Evolutionary conservation across 1,140 invertebrate species (phyloP).

Genomic region (Mactra quadrangularis): DNA sequence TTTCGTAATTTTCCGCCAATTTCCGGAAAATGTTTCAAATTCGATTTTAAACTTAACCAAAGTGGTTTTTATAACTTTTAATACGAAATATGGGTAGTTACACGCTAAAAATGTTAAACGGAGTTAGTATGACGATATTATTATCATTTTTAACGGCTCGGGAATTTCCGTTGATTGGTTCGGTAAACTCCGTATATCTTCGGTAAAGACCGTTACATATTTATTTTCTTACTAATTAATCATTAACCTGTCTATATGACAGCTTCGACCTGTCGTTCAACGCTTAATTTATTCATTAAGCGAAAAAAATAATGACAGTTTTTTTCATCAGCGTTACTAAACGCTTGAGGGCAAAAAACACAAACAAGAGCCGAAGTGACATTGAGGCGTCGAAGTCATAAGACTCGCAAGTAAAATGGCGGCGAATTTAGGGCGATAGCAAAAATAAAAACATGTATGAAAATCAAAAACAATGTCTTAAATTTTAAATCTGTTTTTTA

Average conservation of each 20-base stretch:
- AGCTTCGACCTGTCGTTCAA: conserved; percentile 19
- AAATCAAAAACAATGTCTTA: neutral
- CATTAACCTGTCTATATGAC: conserved; percentile 31
- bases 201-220: neutral
- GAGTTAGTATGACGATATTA: too few species aligned
- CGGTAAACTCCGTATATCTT: neutral
- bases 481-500: neutral
- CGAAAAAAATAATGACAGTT: conserved; percentile 5
- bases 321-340: neutral
- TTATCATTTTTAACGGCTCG: too few species aligned
- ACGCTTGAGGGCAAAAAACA: neutral
- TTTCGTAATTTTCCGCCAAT: too few species aligned
- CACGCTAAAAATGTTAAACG: too few species aligned
- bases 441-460: neutral
- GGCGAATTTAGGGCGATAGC: neutral
- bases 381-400: neutral
- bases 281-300: conserved; percentile 39
- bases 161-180: too few species aligned
- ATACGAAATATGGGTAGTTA: too few species aligned
- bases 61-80: too few species aligned
- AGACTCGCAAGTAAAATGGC: too few species aligned
- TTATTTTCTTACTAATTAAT: conserved; percentile 31
- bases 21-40: too few species aligned
- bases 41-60: too few species aligned
- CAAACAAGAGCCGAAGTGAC: neutral